These are phyloP conservation scores for Melierax canorus DNA, from an alignment of 2,113 vertebrate species.

Conservation along the genomic window DNA sequence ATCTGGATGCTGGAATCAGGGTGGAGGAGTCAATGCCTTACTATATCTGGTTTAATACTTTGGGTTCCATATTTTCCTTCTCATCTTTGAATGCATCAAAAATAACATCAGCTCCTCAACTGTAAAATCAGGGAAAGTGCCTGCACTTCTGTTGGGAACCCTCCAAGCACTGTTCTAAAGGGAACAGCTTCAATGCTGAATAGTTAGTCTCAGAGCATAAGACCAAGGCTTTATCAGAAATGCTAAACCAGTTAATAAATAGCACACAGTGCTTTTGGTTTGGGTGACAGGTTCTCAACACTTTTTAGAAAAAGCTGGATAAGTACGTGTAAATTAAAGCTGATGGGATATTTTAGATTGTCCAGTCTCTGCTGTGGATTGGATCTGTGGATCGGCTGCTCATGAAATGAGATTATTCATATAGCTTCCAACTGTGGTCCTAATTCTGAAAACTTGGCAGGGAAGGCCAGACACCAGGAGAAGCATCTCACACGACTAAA, in stretches of 20 bases:
- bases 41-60: not conserved
- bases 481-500: not conserved
- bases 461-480: not conserved
- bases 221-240: not conserved
- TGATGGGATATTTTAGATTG: not conserved
- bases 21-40: not conserved
- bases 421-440: not conserved
- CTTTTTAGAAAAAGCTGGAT: not conserved
- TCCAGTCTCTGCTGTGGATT: not conserved
- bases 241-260: not conserved
- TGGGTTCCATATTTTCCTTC: not conserved
- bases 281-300: not conserved
- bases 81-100: not conserved
- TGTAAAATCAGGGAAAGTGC: not conserved
- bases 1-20: not conserved
- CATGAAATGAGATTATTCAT: not conserved
- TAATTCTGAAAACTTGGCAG: slow-evolving; percentile 15
- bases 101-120: not conserved
- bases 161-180: not conserved
- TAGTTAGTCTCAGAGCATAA: not conserved
- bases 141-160: not conserved
- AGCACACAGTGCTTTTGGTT: not conserved
- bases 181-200: not conserved
- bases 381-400: not conserved
- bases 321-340: not conserved